Evolutionary conservation across 2,888 invertebrate genomes (phyloP).

Genomic region (Amblyteles armatorius): DNA sequence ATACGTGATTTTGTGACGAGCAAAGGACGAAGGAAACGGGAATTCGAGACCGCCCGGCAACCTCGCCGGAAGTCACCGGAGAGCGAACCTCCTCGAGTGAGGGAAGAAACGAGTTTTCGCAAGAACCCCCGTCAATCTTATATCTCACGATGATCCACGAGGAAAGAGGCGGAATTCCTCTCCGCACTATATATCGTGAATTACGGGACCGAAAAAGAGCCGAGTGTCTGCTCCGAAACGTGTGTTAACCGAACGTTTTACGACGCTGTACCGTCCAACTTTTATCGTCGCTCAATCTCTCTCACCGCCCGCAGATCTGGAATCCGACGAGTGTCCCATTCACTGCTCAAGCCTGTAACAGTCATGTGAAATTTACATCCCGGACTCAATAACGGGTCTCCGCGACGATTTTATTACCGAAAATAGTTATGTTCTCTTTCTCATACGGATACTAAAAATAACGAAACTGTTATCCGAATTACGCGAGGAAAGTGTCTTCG

Average conservation of each 20-base stretch:
- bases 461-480: too few species aligned
- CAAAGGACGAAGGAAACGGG: too few species aligned
- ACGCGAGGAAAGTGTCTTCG: too few species aligned
- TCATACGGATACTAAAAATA: too few species aligned
- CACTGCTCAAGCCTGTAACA: neutral
- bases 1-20: neutral
- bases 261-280: conserved; percentile 32
- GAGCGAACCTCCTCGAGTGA: conserved; percentile 4
- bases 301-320: neutral
- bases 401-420: too few species aligned
- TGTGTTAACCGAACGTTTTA: conserved; percentile 42
- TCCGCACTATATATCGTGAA: neutral
- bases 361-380: neutral
- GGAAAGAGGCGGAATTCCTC: conserved; percentile 21
- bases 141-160: conserved; percentile 27
- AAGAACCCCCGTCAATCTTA: conserved; percentile 16
- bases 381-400: too few species aligned
- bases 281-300: conserved; percentile 33
- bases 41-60: too few species aligned
- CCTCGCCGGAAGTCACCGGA: too few species aligned
- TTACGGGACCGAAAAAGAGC: neutral
- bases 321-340: neutral
- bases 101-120: neutral
- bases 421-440: too few species aligned
- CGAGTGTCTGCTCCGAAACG: neutral